Evolutionary conservation across 2,113 vertebrate genomes (phyloP).

Genomic region (Leuciscus idus): DNA sequence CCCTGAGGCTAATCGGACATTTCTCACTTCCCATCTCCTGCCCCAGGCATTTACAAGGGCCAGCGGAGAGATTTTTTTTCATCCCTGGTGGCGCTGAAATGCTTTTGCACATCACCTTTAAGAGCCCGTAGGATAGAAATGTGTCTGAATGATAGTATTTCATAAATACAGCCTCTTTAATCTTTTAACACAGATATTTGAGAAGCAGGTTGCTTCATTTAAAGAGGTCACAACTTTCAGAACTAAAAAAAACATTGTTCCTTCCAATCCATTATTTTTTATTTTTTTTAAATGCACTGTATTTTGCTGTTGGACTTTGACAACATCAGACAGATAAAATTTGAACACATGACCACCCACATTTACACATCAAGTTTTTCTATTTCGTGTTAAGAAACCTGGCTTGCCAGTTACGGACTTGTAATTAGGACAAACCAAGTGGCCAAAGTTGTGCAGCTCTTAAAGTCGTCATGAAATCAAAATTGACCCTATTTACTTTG

Average conservation of each 20-base stretch:
- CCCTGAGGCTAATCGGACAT: conserved; percentile 62
- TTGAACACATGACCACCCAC: background rate
- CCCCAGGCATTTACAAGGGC: conserved; percentile 54
- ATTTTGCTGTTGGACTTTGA: background rate
- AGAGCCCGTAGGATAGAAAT: background rate
- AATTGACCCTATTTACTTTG: too few species aligned
- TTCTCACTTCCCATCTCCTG: conserved; percentile 58
- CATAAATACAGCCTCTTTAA: conserved; percentile 22
- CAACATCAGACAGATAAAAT: background rate
- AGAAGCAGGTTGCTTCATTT: background rate
- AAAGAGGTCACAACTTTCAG: background rate
- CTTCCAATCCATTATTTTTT: background rate
- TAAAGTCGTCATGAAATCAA: too few species aligned
- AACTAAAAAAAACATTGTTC: background rate
- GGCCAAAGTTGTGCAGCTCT: background rate
- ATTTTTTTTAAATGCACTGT: background rate
- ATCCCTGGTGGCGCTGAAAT: conserved; percentile 24
- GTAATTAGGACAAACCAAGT: background rate
- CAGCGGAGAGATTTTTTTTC: conserved; percentile 37
- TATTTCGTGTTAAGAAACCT: background rate
- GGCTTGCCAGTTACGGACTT: background rate
- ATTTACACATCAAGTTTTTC: background rate
- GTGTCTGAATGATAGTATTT: background rate
- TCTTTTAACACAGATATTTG: conserved; percentile 28
- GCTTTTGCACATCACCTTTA: conserved; percentile 36